phyloP scores from a whole-genome alignment of 2,888 invertebrate species.

The Philhelius pedissequus region DNA sequence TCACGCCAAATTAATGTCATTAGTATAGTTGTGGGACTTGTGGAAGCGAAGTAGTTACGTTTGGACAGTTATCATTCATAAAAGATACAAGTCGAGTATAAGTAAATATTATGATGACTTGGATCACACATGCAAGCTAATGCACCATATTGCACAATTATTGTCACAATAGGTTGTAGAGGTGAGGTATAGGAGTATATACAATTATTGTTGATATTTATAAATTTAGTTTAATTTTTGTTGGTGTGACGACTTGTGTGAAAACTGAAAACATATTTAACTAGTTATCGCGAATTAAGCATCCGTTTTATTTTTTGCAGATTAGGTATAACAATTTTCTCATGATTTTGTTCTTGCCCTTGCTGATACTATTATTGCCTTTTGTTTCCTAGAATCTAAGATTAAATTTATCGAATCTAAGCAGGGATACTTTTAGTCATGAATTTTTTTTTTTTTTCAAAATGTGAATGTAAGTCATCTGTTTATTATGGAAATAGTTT shows the following conservation, averaged over 20 bases:
- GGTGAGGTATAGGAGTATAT: too few relatives aligned
- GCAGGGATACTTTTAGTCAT: background rate
- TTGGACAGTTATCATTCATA: background rate
- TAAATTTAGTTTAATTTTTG: constrained; percentile 4
- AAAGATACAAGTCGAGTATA: background rate
- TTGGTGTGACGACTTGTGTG: background rate
- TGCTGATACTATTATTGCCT: background rate
- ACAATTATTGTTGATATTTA: constrained; percentile 15
- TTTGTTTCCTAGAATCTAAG: background rate
- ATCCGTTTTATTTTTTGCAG: constrained; percentile 42
- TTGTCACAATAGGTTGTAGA: background rate
- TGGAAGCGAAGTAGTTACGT: background rate
- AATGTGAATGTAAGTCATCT: too few relatives aligned
- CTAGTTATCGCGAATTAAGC: constrained; percentile 22
- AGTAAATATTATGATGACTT: background rate
- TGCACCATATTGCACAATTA: constrained; percentile 31
- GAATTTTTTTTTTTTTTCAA: background rate
- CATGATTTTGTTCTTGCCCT: background rate
- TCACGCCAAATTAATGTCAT: constrained; percentile 19
- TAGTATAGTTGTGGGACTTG: background rate
- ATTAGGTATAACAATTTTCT: constrained; percentile 16
- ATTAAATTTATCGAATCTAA: constrained; percentile 3
- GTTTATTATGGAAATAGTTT: too few relatives aligned
- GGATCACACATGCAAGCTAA: background rate
- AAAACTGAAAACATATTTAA: constrained; percentile 1